Base-by-base conservation (phyloP, 2,113 vertebrate genomes). In the Pseudorasbora parva region DNA sequence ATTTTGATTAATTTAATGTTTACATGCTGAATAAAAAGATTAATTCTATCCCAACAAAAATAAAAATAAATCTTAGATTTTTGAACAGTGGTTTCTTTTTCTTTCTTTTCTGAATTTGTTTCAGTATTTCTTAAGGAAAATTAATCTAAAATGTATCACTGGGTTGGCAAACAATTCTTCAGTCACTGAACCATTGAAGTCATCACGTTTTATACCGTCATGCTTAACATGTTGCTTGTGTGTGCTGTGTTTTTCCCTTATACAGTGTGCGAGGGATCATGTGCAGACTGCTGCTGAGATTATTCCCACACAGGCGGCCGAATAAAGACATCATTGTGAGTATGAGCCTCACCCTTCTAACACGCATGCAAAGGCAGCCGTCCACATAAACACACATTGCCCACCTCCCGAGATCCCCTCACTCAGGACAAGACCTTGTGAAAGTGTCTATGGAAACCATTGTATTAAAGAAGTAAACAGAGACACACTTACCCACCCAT, bases 241-340 rank as follows among this genome's bases (percentile, higher is more conserved):
- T 27, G 72, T 77, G 51, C 25, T 33, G 12, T 17, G 9, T 27
- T 6, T 71, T 37, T 71, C 68, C 68, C 5, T 23, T n/a, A 45
- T 21, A 37, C 47, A 68, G 23, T 74, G 81, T 72, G 8, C 27
- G 45, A 27, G 78, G 23, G 62, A 66, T 51, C 23, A 9, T 64
- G 37, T 75, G 59, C 6, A 25, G 49, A 10, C 56, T 54, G 10
- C 66, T 59, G 45, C 33, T 83, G 41, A 45, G 59, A 66, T 57
- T 69, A 79, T 71, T 21, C 57, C 23, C 27, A 64, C n/a, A 71
- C 23, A 68, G 47, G 19, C 60, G 45, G 25, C 21, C 4, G 62
- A 86, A 86, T 86, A 71, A 82, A 78, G 78, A 69, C 79, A 82
- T 82, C 72, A 86, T 82, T 86, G 80, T 85, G 78, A 80, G 60